These are phyloP conservation scores for Brachyopa scutellaris DNA, from an alignment of 2,888 invertebrate species.

Conservation along the genomic window DNA sequence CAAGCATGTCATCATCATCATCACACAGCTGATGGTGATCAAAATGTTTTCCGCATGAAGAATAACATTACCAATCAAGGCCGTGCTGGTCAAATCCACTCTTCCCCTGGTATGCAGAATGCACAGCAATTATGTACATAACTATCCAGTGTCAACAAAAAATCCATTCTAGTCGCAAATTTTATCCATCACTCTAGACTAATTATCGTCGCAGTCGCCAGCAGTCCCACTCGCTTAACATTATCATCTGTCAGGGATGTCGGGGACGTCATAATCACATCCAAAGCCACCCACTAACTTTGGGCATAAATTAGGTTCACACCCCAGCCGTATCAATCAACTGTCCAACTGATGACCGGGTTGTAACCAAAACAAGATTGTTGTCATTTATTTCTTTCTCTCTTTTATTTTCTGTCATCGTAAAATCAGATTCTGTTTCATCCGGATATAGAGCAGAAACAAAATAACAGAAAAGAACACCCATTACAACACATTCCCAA, in stretches of 20 bases:
- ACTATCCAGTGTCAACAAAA: constrained; percentile 39
- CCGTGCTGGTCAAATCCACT: not conserved
- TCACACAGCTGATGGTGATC: not conserved
- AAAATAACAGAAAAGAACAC: not conserved
- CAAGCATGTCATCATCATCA: constrained; percentile 12
- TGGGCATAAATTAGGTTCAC: constrained; percentile 18
- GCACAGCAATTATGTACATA: too few relatives aligned
- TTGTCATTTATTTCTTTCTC: not conserved
- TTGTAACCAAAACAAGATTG: constrained; percentile 1
- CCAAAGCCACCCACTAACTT: constrained; percentile 18
- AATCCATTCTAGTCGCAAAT: constrained; percentile 10
- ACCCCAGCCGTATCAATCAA: not conserved
- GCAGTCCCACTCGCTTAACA: constrained; percentile 33
- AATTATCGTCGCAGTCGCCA: constrained; percentile 40
- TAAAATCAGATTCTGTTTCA: constrained; percentile 1
- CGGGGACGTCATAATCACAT: constrained; percentile 42
- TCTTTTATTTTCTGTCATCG: not conserved
- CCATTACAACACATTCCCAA: not conserved
- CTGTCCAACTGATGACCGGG: constrained; percentile 20
- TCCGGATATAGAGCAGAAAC: not conserved
- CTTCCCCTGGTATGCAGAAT: not conserved
- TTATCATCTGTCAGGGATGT: constrained; percentile 52
- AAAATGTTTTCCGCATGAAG: constrained; percentile 13
- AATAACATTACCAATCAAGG: constrained; percentile 23
- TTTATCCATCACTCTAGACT: constrained; percentile 43